These are phyloP conservation scores for Thermophis baileyi DNA, from an alignment of 2,113 vertebrate genomes.

Conservation along the genomic window DNA sequence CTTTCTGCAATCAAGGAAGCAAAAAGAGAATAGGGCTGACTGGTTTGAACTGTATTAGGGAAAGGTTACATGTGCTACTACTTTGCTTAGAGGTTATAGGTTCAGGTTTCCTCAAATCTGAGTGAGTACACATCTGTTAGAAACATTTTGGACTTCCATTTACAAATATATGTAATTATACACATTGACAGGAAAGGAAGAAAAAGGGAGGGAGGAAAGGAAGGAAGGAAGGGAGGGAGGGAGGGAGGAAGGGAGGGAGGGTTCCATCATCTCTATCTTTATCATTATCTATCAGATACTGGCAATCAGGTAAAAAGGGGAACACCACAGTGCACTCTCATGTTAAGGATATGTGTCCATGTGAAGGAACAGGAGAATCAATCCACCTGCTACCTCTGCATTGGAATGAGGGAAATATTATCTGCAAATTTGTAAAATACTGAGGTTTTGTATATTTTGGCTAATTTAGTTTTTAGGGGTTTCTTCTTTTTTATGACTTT, in stretches of 20 bases:
- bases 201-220: not conserved
- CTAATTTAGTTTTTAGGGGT: not conserved
- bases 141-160: conserved; percentile 38
- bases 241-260: not conserved
- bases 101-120: conserved; percentile 28
- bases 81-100: conserved; percentile 58
- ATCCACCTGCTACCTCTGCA: conserved; percentile 35
- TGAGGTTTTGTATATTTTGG: not conserved
- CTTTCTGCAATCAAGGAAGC: not conserved
- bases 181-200: conserved; percentile 53
- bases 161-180: conserved; percentile 45
- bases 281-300: not conserved
- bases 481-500: conserved; percentile 15
- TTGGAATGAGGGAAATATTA: conserved; percentile 51
- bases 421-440: conserved; percentile 70
- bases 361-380: not conserved
- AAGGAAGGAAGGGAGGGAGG: not conserved
- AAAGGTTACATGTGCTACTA: conserved; percentile 33
- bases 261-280: not conserved
- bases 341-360: not conserved
- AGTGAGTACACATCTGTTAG: not conserved
- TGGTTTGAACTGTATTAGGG: conserved; percentile 15
- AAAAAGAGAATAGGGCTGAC: not conserved
- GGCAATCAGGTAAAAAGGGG: not conserved
- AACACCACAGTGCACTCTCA: no score